Base-by-base conservation (phyloP, 2,797 vertebrate species). In the Sebastes itinus region DNA sequence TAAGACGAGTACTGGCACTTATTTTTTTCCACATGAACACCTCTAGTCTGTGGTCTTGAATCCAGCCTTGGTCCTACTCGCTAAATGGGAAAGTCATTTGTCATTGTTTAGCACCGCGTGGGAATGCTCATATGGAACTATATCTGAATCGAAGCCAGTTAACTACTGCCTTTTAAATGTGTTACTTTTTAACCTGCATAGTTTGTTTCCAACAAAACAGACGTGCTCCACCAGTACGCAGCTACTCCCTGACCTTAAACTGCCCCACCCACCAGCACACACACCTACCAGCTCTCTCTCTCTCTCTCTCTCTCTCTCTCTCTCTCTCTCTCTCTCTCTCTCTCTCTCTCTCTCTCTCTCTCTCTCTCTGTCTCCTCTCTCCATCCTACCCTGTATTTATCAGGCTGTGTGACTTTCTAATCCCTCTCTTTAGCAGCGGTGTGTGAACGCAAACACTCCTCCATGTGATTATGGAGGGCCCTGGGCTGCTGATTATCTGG, bases 401-500 rank as follows among this genome's bases (percentile, higher is more conserved):
- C 85, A 82, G 84, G 33, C 83, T 66, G 88, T 83, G 81, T 85
- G 79, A 82, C 78, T 89, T 89, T 88, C 89, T 92, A 92, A 93
- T 92, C 90, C 88, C 65, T 74, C 83, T 92, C 90, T 83, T 93
- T 91, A 92, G 94, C 85, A 72, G 92, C 83, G 52, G 91, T 80
- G 86, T 90, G 93, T 89, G 90, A 93, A 92, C 90, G 93, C 93
- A 91, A 86, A 91, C 91, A 88, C 92, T 89, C 88, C 86, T 92
- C 89, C 81, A 62, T 90, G 92, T 93, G 93, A 95, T 95, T 93
- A 94, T 84, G 87, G 77, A 87, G 81, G 83, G 92, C 89, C 84
- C 78, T 33, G 88, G 92, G 90, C 92, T 91, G 91, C 87, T 90
- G 91, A 94, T 95, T 95, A 95, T 92, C 92, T 83, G 88, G 74